Percentiles rank a stretch among this genome's conserved stretches.
These are phyloP conservation scores for Dysmachus trigonus DNA, from an alignment of 2,888 invertebrate genomes.

Conservation along the genomic window DNA sequence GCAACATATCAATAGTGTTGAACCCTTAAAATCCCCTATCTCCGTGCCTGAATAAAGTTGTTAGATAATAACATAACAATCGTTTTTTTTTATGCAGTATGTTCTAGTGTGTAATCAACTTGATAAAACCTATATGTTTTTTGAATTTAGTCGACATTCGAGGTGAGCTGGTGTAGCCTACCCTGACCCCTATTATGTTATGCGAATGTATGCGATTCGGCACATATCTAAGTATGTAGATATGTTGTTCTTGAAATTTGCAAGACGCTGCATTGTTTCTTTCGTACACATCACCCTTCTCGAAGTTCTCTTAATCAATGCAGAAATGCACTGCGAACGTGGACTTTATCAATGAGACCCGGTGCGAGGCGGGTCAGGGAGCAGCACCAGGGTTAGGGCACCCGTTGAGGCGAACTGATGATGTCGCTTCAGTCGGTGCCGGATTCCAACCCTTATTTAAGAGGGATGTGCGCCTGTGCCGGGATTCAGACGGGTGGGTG, in stretches of 20 bases:
- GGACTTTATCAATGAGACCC: not conserved
- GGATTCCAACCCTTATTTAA: not conserved
- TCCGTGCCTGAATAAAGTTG: too few relatives aligned
- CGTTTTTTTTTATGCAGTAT: too few relatives aligned
- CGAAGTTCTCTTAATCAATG: not conserved
- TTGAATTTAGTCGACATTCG: too few relatives aligned
- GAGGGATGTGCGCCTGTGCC: conserved; percentile 20
- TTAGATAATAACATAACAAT: too few relatives aligned
- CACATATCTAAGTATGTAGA: not conserved
- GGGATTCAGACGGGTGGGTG: not conserved
- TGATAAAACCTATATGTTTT: not conserved
- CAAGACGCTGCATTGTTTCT: not conserved
- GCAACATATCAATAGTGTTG: too few relatives aligned
- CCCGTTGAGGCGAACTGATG: not conserved
- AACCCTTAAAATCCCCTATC: too few relatives aligned
- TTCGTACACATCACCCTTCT: not conserved
- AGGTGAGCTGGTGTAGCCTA: not conserved
- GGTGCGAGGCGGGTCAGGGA: not conserved
- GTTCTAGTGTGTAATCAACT: too few relatives aligned
- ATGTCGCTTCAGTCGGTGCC: not conserved
- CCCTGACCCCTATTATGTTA: not conserved
- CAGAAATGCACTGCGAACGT: not conserved
- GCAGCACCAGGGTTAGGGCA: not conserved
- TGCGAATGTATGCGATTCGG: not conserved
- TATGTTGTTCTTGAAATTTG: not conserved